phyloP scores from a whole-genome alignment of 1,140 invertebrate genomes.

The Pseudomyrmex sp. region DNA sequence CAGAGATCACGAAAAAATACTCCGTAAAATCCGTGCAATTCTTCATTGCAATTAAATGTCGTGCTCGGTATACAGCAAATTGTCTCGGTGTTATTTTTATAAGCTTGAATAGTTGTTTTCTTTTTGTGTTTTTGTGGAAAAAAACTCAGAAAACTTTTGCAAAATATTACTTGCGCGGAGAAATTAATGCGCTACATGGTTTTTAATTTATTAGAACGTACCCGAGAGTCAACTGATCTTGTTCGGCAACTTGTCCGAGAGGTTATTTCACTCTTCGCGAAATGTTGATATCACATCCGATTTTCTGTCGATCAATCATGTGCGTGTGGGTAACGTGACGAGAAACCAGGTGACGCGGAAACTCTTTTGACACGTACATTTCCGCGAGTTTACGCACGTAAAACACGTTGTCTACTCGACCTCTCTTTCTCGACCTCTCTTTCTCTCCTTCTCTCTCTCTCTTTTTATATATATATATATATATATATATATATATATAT shows the following conservation, averaged over 20 bases:
- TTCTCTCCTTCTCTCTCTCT: not conserved
- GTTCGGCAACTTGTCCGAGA: conserved; percentile 27
- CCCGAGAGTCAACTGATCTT: conserved; percentile 29
- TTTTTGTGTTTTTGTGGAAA: too few relatives aligned
- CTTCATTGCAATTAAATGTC: not conserved
- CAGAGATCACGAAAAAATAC: not conserved
- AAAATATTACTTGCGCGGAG: not conserved
- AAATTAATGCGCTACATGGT: not conserved
- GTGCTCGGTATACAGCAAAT: not conserved
- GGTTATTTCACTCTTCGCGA: conserved; percentile 12
- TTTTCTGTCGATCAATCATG: conserved; percentile 5
- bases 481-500: too few relatives aligned
- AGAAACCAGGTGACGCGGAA: conserved; percentile 3
- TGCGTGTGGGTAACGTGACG: conserved; percentile 18
- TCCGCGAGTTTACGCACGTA: conserved; percentile 51
- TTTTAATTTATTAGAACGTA: conserved; percentile 18
- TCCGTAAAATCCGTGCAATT: not conserved
- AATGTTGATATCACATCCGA: conserved; percentile 18
- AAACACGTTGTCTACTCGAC: not conserved
- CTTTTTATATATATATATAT: too few relatives aligned
- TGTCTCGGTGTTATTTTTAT: too few relatives aligned
- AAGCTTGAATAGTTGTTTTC: too few relatives aligned
- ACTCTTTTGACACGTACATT: conserved; percentile 27
- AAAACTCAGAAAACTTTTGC: not conserved
- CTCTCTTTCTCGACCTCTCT: not conserved